phyloP scores from a whole-genome alignment of 1,140 invertebrate genomes.

The Drosophila takahashii region DNA sequence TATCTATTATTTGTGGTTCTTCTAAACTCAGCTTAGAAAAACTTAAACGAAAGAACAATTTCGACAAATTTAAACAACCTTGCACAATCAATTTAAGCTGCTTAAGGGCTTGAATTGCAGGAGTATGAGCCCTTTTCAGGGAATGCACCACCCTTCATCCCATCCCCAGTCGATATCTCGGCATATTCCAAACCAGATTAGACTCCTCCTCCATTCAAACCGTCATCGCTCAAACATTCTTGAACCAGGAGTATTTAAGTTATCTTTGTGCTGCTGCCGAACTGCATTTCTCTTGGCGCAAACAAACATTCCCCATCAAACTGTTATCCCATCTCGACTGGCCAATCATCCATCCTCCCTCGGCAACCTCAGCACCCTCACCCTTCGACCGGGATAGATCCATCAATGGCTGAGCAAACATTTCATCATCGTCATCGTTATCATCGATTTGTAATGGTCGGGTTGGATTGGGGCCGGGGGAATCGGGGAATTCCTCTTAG shows the following conservation, averaged over 20 bases:
- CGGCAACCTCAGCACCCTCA: not conserved
- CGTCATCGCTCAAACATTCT: conserved; percentile 17
- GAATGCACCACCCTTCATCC: not conserved
- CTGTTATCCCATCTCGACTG: conserved; percentile 35
- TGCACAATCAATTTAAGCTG: not conserved
- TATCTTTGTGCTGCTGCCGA: conserved; percentile 15
- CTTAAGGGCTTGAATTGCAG: not conserved
- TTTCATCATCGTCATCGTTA: conserved; percentile 65
- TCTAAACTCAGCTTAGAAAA: not conserved
- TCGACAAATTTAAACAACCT: not conserved
- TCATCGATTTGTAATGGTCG: conserved; percentile 54
- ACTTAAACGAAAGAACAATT: not conserved
- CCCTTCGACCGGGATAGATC: conserved; percentile 40
- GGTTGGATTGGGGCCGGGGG: not conserved
- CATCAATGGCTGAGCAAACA: conserved; percentile 61
- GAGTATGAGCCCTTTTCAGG: not conserved
- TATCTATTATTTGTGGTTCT: not conserved
- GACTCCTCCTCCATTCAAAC: not conserved
- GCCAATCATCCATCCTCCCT: conserved; percentile 38
- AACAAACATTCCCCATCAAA: conserved; percentile 44
- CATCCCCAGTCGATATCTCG: not conserved
- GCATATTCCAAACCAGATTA: conserved; percentile 10
- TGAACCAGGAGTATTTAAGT: conserved; percentile 30
- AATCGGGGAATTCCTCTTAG: conserved; percentile 17
- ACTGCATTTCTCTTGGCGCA: conserved; percentile 45